phyloP scores from a whole-genome alignment of 30 jellyfish, hydroid and myxozoan genomes.

The Pelagia noctiluca region DNA sequence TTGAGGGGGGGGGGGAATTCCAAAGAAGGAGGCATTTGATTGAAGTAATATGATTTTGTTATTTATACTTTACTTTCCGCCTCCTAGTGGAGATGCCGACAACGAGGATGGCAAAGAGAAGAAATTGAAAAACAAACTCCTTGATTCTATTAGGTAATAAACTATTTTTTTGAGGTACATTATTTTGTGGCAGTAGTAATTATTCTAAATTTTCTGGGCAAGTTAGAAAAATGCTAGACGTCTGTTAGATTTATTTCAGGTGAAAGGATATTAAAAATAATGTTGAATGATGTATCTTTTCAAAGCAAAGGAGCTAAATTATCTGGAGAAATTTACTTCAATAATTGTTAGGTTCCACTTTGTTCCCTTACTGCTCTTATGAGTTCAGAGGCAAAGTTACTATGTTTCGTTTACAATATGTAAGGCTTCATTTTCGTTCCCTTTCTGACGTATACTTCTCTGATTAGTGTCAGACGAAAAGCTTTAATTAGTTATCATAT shows the following conservation, averaged over 20 bases:
- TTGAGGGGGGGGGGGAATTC: neutral
- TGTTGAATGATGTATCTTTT: neutral
- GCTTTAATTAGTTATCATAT: no score
- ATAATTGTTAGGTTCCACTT: no score
- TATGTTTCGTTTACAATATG: no score
- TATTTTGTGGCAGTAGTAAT: neutral
- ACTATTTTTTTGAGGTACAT: neutral
- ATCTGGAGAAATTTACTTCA: no score
- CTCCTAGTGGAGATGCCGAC: slow-evolving; percentile 30
- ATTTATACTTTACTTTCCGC: neutral
- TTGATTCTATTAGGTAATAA: slow-evolving; percentile 40
- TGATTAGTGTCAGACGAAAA: no score
- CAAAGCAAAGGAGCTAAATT: neutral
- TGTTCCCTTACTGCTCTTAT: no score
- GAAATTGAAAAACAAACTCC: slow-evolving; percentile 23
- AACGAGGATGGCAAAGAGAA: slow-evolving; percentile 49
- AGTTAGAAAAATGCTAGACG: neutral
- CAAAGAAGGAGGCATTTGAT: no score
- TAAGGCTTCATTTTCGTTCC: no score
- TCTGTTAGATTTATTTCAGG: neutral
- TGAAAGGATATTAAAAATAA: neutral
- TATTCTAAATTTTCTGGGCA: neutral
- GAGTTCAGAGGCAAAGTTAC: no score
- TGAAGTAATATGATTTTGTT: no score
- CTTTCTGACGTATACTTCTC: no score